Percentiles rank a stretch among this genome's conserved stretches.
These are phyloP conservation scores for Auanema sp. DNA, from an alignment of 2,888 invertebrate genomes.

Conservation along the genomic window DNA sequence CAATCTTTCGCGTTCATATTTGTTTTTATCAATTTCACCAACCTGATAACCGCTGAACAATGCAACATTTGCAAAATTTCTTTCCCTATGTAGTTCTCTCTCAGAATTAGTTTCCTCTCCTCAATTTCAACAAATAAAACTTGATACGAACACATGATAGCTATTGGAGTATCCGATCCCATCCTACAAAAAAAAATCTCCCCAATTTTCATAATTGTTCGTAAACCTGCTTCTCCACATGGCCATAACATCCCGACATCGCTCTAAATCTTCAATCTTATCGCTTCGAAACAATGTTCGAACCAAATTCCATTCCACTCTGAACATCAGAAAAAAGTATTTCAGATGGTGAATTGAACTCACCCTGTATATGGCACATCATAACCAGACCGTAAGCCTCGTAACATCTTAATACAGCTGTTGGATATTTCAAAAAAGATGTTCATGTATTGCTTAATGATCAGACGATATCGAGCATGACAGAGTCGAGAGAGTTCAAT, in stretches of 20 bases:
- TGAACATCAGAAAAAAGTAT: constrained; percentile 11
- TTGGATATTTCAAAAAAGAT: too few species aligned
- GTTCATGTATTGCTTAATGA: too few species aligned
- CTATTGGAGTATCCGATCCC: constrained; percentile 29
- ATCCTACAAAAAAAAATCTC: constrained; percentile 23
- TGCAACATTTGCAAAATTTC: constrained; percentile 17
- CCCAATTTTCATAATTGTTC: background rate
- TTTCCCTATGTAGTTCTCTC: constrained; percentile 3
- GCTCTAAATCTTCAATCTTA: constrained; percentile 28
- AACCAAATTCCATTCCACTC: constrained; percentile 43
- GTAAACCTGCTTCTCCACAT: constrained; percentile 38
- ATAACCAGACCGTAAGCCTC: too few species aligned
- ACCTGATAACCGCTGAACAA: constrained; percentile 20
- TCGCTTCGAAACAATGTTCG: constrained; percentile 25
- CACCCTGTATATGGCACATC: too few species aligned
- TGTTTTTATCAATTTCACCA: background rate
- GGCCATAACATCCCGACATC: constrained; percentile 28
- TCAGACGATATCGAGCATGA: too few species aligned
- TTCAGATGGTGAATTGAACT: too few species aligned
- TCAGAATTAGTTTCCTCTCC: constrained; percentile 9
- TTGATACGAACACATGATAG: constrained; percentile 32
- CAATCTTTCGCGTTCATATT: constrained; percentile 1
- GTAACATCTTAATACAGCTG: too few species aligned
- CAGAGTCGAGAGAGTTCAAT: too few species aligned
- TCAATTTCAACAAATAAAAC: constrained; percentile 23